Evolutionary conservation across 2,113 vertebrate species (phyloP).

Genomic region (Gadus macrocephalus): DNA sequence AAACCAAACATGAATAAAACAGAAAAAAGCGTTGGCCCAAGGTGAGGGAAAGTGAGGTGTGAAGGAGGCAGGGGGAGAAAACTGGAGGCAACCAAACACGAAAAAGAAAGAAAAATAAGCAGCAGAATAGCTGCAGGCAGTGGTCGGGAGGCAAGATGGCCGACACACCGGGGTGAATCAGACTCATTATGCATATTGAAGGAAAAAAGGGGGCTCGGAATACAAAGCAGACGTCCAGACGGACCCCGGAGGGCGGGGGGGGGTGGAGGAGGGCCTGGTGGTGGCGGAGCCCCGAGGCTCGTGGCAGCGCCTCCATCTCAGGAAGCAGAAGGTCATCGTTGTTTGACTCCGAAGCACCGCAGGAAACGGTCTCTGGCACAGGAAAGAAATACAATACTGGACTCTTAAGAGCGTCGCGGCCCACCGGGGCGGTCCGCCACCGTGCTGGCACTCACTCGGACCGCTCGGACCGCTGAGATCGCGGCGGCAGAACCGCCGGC

Average conservation of each 20-base stretch:
- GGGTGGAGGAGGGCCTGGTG: conserved; percentile 49
- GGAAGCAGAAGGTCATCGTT: conserved; percentile 84
- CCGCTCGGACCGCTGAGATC: conserved; percentile 53
- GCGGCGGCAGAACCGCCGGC: background rate
- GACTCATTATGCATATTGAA: no score
- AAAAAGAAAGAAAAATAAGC: conserved; percentile 10
- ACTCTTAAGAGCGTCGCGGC: conserved; percentile 65
- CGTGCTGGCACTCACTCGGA: conserved; percentile 62
- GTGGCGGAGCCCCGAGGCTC: conserved; percentile 66
- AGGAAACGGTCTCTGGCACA: conserved; percentile 85
- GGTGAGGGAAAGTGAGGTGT: conserved; percentile 47
- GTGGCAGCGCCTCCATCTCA: conserved; percentile 80
- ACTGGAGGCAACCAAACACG: conserved; percentile 28
- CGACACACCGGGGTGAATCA: no score
- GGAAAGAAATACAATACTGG: conserved; percentile 89
- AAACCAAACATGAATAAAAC: background rate
- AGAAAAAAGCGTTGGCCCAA: background rate
- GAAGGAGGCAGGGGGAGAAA: conserved; percentile 49
- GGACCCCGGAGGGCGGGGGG: conserved; percentile 24
- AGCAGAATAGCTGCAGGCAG: conserved; percentile 5
- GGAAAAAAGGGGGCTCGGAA: no score
- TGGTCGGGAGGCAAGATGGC: background rate
- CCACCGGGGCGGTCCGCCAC: conserved; percentile 46
- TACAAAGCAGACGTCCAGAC: background rate
- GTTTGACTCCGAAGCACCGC: conserved; percentile 75